Conservation (phyloP, 2,888 invertebrate genomes). For the Drosophila peninsularis region DNA sequence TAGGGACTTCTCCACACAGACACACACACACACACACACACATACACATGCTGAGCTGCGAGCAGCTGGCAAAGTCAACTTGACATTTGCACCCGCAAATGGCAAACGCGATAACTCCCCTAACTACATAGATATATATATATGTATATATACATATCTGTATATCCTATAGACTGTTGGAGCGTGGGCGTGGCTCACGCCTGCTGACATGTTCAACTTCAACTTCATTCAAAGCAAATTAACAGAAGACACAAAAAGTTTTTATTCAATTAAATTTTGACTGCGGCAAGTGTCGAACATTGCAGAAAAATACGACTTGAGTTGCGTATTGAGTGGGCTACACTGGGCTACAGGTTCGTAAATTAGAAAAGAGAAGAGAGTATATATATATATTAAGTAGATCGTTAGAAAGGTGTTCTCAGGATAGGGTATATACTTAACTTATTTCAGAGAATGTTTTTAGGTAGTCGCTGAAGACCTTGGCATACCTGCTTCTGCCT, state of each 20-base stretch:
- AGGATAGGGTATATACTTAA: not conserved
- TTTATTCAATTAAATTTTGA: slow-evolving; percentile 75
- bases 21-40: slow-evolving; percentile 42
- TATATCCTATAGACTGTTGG: slow-evolving; percentile 19
- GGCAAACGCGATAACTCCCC: slow-evolving; percentile 54
- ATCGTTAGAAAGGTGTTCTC: not conserved
- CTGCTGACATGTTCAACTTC: slow-evolving; percentile 49
- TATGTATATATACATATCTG: slow-evolving; percentile 3
- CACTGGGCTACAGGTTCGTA: slow-evolving; percentile 11
- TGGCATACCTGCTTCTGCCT: not conserved
- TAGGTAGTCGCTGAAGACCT: not conserved
- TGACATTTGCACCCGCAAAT: slow-evolving; percentile 77
- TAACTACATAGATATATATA: slow-evolving; percentile 43
- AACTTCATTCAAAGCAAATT: slow-evolving; percentile 75
- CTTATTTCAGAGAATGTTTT: not conserved
- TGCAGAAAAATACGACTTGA: slow-evolving; percentile 9
- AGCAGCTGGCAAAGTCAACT: slow-evolving; percentile 74
- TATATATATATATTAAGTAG: too few relatives aligned
- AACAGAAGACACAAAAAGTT: slow-evolving; percentile 73
- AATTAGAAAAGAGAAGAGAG: too few relatives aligned
- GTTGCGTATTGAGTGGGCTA: slow-evolving; percentile 17
- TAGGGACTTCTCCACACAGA: slow-evolving; percentile 31
- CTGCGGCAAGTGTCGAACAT: slow-evolving; percentile 32
- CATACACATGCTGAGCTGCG: slow-evolving; percentile 37
- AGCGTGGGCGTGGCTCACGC: slow-evolving; percentile 13